These are phyloP conservation scores for Salvelinus sp. DNA, from an alignment of 2,113 vertebrate species.

Conservation along the genomic window DNA sequence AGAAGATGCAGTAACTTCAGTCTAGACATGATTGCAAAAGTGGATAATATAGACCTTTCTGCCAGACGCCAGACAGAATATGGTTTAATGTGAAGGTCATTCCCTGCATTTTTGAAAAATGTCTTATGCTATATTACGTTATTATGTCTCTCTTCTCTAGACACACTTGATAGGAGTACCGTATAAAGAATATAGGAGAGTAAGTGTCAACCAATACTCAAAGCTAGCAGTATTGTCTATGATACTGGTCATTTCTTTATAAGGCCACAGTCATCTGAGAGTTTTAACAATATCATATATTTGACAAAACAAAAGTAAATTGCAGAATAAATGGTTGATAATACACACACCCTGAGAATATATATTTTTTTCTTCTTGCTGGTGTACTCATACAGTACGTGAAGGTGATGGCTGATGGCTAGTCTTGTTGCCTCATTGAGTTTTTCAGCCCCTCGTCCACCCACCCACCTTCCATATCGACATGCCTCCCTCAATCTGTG, in stretches of 20 bases:
- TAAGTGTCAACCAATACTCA: neutral
- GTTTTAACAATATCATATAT: neutral
- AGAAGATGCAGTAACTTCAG: constrained; percentile 25
- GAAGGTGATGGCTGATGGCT: neutral
- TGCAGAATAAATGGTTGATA: constrained; percentile 4
- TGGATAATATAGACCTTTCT: constrained; percentile 37
- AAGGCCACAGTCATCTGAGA: neutral
- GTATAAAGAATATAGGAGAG: neutral
- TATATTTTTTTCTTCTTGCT: constrained; percentile 1
- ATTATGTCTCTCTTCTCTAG: constrained; percentile 12
- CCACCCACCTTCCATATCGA: constrained; percentile 6
- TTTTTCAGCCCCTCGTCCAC: neutral
- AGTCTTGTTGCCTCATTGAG: constrained; percentile 1
- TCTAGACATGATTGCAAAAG: constrained; percentile 46
- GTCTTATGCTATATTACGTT: constrained; percentile 15
- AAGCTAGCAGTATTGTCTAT: neutral
- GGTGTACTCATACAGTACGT: neutral
- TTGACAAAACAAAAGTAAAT: neutral
- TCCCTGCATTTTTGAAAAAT: constrained; percentile 23
- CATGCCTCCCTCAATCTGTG: constrained; percentile 13
- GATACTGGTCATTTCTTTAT: neutral
- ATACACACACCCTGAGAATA: neutral
- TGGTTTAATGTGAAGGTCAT: constrained; percentile 10
- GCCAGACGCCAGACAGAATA: constrained; percentile 20
- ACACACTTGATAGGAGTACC: neutral